Percentiles rank a stretch among this genome's conserved stretches.
Evolutionary conservation across 2,113 vertebrate species (phyloP).

Genomic region (Lipophrys pholis): DNA sequence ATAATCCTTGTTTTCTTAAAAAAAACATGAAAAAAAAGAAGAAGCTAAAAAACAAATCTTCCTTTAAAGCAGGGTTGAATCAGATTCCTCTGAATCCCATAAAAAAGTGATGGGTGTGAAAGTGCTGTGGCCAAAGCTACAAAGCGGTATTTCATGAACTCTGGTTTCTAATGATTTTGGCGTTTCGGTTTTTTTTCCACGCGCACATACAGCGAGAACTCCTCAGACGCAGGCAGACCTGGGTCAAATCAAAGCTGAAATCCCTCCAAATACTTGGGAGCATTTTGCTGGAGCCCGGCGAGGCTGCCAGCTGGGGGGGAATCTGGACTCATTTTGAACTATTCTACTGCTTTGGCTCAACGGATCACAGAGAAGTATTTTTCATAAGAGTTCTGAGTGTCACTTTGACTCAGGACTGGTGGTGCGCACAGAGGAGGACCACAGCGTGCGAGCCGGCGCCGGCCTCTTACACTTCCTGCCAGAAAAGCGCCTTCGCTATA

Average conservation of each 20-base stretch:
- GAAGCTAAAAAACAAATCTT: slow-evolving; percentile 45
- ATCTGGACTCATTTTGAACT: slow-evolving; percentile 46
- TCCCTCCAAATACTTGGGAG: slow-evolving; percentile 74
- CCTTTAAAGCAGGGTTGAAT: slow-evolving; percentile 75
- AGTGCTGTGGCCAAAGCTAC: slow-evolving; percentile 76
- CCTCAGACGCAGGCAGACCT: slow-evolving; percentile 65
- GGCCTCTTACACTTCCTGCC: slow-evolving; percentile 58
- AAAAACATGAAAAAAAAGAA: slow-evolving; percentile 65
- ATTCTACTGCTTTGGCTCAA: slow-evolving; percentile 46
- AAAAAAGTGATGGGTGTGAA: slow-evolving; percentile 78
- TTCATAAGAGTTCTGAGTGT: slow-evolving; percentile 68
- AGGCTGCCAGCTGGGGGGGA: slow-evolving; percentile 71
- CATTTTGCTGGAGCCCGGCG: slow-evolving; percentile 51
- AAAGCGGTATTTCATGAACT: slow-evolving; percentile 74
- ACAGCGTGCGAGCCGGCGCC: slow-evolving; percentile 65
- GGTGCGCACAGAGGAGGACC: slow-evolving; percentile 58
- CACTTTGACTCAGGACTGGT: slow-evolving; percentile 65
- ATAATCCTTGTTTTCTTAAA: slow-evolving; percentile 69
- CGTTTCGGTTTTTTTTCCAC: slow-evolving; percentile 65
- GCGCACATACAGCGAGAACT: slow-evolving; percentile 63
- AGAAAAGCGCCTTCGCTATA: slow-evolving; percentile 64
- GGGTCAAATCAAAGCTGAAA: slow-evolving; percentile 76
- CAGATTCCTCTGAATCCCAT: slow-evolving; percentile 71
- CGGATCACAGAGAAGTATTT: slow-evolving; percentile 74
- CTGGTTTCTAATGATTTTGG: slow-evolving; percentile 71